phyloP scores from a whole-genome alignment of 2,113 vertebrate species.

The Platanista minor region DNA sequence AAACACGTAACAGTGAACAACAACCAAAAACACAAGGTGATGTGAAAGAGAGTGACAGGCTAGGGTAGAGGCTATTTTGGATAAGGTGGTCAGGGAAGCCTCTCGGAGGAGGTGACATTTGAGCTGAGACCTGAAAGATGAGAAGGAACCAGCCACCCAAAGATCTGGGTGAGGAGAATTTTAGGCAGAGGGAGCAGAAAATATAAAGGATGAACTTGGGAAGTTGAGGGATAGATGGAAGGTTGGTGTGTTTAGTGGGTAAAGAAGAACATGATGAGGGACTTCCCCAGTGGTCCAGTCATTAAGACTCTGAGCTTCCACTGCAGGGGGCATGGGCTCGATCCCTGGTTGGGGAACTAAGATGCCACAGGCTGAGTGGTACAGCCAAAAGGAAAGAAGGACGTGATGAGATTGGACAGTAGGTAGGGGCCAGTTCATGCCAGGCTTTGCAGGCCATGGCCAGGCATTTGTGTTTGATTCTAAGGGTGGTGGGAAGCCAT shows the following conservation, averaged over 20 bases:
- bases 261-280: background rate
- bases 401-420: background rate
- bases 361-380: no score
- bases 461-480: background rate
- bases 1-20: slow-evolving; percentile 83
- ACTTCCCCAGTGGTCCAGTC: no score
- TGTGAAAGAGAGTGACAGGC: background rate
- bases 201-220: background rate
- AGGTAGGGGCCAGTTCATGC: background rate
- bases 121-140: background rate
- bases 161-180: background rate
- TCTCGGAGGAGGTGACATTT: background rate
- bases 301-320: no score
- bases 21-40: background rate
- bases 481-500: background rate
- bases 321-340: no score
- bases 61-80: background rate
- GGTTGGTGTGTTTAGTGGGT: background rate
- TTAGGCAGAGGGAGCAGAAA: background rate
- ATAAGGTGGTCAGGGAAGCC: background rate
- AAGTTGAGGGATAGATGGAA: background rate
- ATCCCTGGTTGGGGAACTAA: no score
- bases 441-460: background rate
- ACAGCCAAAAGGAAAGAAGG: no score
- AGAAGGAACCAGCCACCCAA: background rate